Percentiles rank a stretch among this genome's conserved stretches.
These are phyloP conservation scores for Megalops atlanticus DNA, from an alignment of 2,113 vertebrate genomes.

Conservation along the genomic window DNA sequence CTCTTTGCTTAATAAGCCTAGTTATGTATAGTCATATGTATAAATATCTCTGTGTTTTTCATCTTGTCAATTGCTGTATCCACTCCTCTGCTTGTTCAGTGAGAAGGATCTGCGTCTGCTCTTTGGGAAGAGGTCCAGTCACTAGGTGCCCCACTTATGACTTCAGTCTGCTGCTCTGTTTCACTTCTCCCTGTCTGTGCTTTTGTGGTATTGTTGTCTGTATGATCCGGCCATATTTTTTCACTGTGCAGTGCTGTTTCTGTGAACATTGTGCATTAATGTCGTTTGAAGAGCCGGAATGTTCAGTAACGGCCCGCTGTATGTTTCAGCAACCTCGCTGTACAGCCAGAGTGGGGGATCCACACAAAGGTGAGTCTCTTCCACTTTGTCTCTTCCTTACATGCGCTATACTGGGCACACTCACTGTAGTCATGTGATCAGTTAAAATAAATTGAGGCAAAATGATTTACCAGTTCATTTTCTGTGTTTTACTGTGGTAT, in stretches of 20 bases:
- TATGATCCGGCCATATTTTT: background rate
- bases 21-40: background rate
- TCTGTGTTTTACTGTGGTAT: background rate
- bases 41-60: slow-evolving; percentile 9
- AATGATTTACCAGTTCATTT: background rate
- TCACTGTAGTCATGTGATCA: background rate
- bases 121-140: background rate
- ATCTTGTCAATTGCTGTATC: background rate
- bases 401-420: background rate
- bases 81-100: background rate
- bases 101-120: background rate
- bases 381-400: background rate
- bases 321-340: background rate
- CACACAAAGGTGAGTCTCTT: slow-evolving; percentile 10
- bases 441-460: background rate
- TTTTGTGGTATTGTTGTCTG: background rate
- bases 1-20: too few species aligned
- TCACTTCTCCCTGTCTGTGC: background rate
- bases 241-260: too few species aligned
- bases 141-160: background rate
- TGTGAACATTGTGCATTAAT: too few species aligned
- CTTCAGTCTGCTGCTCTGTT: background rate
- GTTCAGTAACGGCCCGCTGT: background rate
- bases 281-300: too few species aligned
- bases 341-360: background rate